Base-by-base conservation (phyloP, 1,140 invertebrate genomes). In the Chironomus striatipennis region DNA sequence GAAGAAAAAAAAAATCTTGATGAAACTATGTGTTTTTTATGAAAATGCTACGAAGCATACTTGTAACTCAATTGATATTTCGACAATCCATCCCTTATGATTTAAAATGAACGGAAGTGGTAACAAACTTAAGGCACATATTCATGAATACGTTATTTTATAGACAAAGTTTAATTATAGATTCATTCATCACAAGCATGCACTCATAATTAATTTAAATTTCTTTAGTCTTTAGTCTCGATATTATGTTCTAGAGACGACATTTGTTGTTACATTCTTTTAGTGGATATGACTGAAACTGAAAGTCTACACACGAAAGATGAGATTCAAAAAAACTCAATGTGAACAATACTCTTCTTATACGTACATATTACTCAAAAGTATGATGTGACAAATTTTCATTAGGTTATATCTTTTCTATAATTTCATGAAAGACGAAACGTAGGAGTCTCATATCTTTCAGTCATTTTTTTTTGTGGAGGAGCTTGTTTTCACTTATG, bases 171-270 rank as follows among this genome's bases (percentile, higher is more conserved):
- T 34, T 34, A 34, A 34, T 34, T 34, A 34, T 34, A 34, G 24
- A 34, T 34, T 34, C 24, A 34, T 34, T 34, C 24, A 34, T 24
- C 64, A 18, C 24, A 34, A 43, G 34, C 75, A 74, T 75, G 77
- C 76, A 74, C 76, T 76, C n/a, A 74, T 76, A 75, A 75, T 78
- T 76, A 79, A 79, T 80, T 80, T 80, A 79, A 80, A 79, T 77
- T 80, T 80, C 78, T 79, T 80, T 79, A 75, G 72, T 80, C 78
- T 79, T 80, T 79, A 75, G 72, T 77, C 78, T 79, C 24, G 24
- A 34, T 34, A 34, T 34, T 34, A 34, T 34, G 24, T 34, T 34
- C 24, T 34, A 34, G 24, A 34, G 24, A 34, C 24, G 24, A 34
- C 24, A 34, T 34, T 34, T 34, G 1, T 34, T 34, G 24, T 34